Evolutionary conservation across 2,888 invertebrate genomes (phyloP).

Genomic region (Caenorhabditis sp.): DNA sequence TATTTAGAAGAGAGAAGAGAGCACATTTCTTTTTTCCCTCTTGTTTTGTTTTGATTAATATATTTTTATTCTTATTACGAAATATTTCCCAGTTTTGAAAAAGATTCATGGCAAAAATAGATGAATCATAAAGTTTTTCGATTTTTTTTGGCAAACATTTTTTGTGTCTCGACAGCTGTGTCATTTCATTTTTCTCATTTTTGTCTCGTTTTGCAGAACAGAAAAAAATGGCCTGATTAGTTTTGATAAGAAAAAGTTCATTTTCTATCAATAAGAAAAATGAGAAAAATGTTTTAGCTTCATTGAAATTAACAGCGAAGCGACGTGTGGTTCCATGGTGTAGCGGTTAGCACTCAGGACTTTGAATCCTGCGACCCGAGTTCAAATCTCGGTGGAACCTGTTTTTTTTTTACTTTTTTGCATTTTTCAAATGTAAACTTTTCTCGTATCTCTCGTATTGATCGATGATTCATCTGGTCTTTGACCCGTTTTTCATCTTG

Average conservation of each 20-base stretch:
- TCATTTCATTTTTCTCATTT: background rate
- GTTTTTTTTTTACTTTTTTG: constrained; percentile 7
- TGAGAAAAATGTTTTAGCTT: background rate
- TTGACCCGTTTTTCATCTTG: background rate
- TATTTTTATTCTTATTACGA: constrained; percentile 11
- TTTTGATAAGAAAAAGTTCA: background rate
- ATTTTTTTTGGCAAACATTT: too few relatives aligned
- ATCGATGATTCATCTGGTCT: background rate
- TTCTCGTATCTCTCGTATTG: too few relatives aligned
- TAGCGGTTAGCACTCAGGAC: constrained; percentile 62
- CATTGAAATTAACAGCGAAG: background rate
- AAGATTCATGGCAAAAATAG: background rate
- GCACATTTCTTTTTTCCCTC: background rate
- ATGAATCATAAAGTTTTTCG: too few relatives aligned
- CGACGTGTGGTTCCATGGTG: constrained; percentile 44
- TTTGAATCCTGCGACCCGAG: constrained; percentile 60
- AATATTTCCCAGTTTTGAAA: background rate
- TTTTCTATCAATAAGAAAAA: background rate
- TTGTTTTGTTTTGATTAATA: background rate
- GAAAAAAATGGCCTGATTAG: background rate
- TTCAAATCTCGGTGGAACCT: constrained; percentile 62
- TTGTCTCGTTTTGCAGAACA: background rate
- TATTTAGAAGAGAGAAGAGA: too few relatives aligned
- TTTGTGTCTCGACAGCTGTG: too few relatives aligned
- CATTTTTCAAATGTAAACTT: too few relatives aligned